phyloP scores from a whole-genome alignment of 2,797 vertebrate species.

The Parauchenoglanis punctatus region DNA sequence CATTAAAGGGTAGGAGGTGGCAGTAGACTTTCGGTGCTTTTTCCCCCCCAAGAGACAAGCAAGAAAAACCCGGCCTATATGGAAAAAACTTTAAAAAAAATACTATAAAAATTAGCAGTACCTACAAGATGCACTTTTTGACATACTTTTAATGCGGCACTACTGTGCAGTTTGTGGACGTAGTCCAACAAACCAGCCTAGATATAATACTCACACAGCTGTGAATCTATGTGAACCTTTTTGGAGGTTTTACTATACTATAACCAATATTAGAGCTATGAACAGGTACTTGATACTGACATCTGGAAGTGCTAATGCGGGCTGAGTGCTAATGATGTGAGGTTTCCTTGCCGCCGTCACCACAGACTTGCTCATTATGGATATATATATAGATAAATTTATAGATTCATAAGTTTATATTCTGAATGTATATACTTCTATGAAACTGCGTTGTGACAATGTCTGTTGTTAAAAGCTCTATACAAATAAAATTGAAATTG shows the following conservation, averaged over 20 bases:
- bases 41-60: no score
- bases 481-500: no score
- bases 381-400: no score
- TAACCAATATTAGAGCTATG: not conserved
- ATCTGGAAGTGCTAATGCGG: not conserved
- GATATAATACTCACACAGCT: not conserved
- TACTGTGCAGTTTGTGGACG: not conserved
- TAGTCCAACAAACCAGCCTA: not conserved
- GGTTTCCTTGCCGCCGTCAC: no score
- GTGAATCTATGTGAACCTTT: not conserved
- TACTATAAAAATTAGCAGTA: not conserved
- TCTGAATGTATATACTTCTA: no score
- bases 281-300: not conserved
- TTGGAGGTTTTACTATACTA: not conserved
- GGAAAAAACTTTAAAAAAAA: not conserved
- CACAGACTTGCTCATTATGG: no score
- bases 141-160: not conserved
- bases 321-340: not conserved
- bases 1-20: not conserved
- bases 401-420: no score
- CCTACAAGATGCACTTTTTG: not conserved
- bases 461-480: no score
- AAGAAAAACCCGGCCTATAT: not conserved
- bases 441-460: no score
- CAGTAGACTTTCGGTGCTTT: not conserved